Evolutionary conservation across 2,113 vertebrate genomes (phyloP), one percentile per base, ranked within the genome.

Genomic region (Malurus elegans): DNA sequence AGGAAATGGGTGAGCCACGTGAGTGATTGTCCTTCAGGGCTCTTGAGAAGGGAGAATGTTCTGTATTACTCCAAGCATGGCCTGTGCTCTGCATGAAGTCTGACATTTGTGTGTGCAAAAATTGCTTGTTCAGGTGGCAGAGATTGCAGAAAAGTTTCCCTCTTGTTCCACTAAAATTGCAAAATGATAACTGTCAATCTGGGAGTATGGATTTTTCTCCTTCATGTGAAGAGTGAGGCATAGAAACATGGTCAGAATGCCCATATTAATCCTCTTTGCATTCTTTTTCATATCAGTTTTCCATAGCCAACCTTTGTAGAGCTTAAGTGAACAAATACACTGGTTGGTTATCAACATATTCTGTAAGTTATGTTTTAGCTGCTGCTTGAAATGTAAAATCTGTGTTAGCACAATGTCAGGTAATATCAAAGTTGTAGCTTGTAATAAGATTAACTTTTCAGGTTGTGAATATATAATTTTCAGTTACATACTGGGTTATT

Each of bases 381-480:
- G 76, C 91, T 92, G 83, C 86, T 94, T 90, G 92, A 95, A 91
- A 88, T 93, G 88, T 94, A 80, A 97, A 93, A 88, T 93, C 95
- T 95, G 40, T 92, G 90, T 93, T 97, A 96, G 88, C 79, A 91
- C 88, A 96, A 74, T 93, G 91, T 94, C 95, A 96, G 92, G 91
- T 96, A 88, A 92, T 96, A 94, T 93, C 92, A 93, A 93, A 94
- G 94, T 74, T 74, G 83, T 80, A 86, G 82, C 88, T 96, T 95
- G 92, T 92, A 97, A 94, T 97, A 95, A 94, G 94, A 97, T 97
- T 96, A 97, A 96, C 88, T 95, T 92, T 92, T 95, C 92, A 88
- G 79, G 56, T 90, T 93, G 86, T 93, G 94, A 96, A 95, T 92
- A 56, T 94, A 44, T 96, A 95, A 95, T 95, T 97, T 97, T 84